Conservation (phyloP, 1,140 invertebrate species). For the Dendrolimus punctatus region DNA sequence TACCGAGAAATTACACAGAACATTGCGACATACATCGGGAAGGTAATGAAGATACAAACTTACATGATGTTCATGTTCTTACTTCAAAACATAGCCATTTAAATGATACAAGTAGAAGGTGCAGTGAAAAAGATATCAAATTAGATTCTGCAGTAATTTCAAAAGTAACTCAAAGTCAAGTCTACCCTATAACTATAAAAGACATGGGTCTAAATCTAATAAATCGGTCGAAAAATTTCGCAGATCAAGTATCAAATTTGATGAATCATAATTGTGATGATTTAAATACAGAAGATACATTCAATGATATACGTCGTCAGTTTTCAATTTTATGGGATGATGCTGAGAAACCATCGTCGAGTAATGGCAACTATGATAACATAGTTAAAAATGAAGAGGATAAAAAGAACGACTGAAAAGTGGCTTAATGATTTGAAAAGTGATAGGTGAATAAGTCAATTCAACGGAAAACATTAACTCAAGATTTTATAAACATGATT, state of each 20-base stretch:
- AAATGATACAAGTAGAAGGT: too few species aligned
- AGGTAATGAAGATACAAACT: not conserved
- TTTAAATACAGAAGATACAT: not conserved
- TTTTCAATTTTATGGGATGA: slow-evolving; percentile 20
- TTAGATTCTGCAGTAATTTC: too few species aligned
- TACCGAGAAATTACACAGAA: not conserved
- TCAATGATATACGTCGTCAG: slow-evolving; percentile 6
- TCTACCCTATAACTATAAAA: slow-evolving; percentile 11
- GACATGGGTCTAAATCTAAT: slow-evolving; percentile 9
- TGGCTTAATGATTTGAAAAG: too few species aligned
- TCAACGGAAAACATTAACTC: too few species aligned
- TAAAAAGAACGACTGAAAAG: too few species aligned
- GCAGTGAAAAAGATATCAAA: too few species aligned
- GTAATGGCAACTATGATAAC: too few species aligned
- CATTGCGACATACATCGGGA: not conserved
- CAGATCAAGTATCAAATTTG: not conserved
- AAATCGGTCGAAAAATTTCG: slow-evolving; percentile 2
- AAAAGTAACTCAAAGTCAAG: not conserved
- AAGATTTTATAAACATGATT: too few species aligned
- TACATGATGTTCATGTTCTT: too few species aligned
- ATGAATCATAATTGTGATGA: not conserved
- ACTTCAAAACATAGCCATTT: too few species aligned
- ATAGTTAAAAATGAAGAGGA: too few species aligned
- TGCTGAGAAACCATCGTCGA: slow-evolving; percentile 5
- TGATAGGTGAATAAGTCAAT: too few species aligned